Conservation (phyloP, 2,888 invertebrate species). For the Cheilosia urbana region DNA sequence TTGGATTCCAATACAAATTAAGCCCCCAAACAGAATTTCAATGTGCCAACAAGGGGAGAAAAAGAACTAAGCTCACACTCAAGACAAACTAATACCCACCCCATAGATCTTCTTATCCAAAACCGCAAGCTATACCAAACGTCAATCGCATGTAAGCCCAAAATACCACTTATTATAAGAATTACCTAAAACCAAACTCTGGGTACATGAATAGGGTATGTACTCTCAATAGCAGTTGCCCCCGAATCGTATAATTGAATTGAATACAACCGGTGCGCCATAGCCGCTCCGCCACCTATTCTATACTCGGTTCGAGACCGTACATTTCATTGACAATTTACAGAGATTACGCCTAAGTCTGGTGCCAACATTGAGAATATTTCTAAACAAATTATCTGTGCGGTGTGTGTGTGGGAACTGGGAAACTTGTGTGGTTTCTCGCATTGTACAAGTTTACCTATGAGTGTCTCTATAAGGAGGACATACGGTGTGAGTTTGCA, state of each 20-base stretch:
- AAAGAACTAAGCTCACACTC: too few species aligned
- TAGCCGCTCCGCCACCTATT: conserved; percentile 8
- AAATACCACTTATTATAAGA: conserved; percentile 27
- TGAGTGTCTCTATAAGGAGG: not conserved
- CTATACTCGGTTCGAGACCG: conserved; percentile 30
- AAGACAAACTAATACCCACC: too few species aligned
- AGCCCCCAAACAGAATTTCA: too few species aligned
- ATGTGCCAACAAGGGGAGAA: too few species aligned
- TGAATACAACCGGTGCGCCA: conserved; percentile 38
- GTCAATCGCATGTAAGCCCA: not conserved
- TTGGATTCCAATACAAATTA: too few species aligned
- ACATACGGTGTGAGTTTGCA: conserved; percentile 23
- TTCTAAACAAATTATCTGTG: conserved; percentile 70
- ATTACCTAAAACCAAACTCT: conserved; percentile 24
- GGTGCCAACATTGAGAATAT: conserved; percentile 68
- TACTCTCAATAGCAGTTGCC: conserved; percentile 11
- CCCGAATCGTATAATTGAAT: conserved; percentile 70
- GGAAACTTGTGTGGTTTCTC: conserved; percentile 55
- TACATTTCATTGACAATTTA: conserved; percentile 65
- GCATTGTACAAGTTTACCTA: conserved; percentile 32
- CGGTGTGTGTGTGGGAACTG: conserved; percentile 55
- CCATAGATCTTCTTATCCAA: not conserved
- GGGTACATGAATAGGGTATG: not conserved
- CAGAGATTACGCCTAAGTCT: conserved; percentile 59
- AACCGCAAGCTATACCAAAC: not conserved